Base-by-base conservation (phyloP, 2,797 vertebrate genomes). In the Trachurus trachurus region DNA sequence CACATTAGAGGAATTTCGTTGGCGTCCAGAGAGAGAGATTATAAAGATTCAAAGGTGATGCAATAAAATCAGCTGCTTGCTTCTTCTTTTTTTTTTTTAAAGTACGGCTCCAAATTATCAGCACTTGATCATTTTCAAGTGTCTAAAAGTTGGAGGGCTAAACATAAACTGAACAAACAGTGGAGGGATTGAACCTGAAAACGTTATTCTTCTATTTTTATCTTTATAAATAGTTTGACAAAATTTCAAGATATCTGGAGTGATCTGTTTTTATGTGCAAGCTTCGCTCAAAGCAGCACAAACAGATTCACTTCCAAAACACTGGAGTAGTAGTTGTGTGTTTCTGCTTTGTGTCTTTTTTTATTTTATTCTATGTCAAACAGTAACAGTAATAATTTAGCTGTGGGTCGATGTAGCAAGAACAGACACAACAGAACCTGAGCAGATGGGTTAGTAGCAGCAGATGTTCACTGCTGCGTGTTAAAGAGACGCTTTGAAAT, bases 131-230 rank as follows among this genome's bases (percentile, higher is more conserved):
- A 44, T 52, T 66, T 50, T 52, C 17, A 31, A 12, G 50, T 31
- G 59, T 66, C 4, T 62, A 40, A 66, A 66, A 29, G 57, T 60
- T 53, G 40, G 2, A 47, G 10, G 64, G 56, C 31, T 56, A 56
- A 57, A 56, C 11, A 31, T 6, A 59, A 71, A 53, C 0, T 9
- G 54, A 66, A 52, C 26, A 17, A 53, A 15, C 47, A 54, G 9
- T 34, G 53, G 50, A 21, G 21, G 50, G 4, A 52, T 11, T 52
- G 9, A 34, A 34, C 4, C 5, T 3, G 31, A 34, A 34, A 34
- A 34, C 5, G 4, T 5, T 34, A 3, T 34, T 34, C 31, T 34
- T 34, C 31, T 6, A 5, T 34, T 34, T 34, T 34, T 26, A 26
- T 26, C 26, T 26, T 26, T 26, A 26, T 26, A 26, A 26, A 26